Base-by-base conservation (phyloP, 2,113 vertebrate species). In the Apeltes quadracus region DNA sequence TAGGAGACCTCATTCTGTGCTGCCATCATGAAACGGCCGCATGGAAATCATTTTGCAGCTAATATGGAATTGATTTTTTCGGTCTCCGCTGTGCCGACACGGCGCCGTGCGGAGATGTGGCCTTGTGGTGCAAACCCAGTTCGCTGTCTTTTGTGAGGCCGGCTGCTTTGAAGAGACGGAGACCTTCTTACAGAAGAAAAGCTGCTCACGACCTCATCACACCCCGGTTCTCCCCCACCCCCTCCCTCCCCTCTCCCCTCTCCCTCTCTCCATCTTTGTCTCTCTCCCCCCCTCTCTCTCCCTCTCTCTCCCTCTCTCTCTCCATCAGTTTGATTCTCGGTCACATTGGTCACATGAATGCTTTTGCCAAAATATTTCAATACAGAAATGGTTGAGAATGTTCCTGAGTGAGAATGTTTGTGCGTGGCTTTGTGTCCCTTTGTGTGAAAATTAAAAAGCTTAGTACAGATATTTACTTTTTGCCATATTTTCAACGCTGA, bases 31-130 rank as follows among this genome's bases (percentile, higher is more conserved):
- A 67, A 67, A 81, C 68, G 41, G 75, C 79, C 67, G 84, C 46
- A 71, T 72, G 43, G 70, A 51, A 87, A 85, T 88, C 88, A 90
- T 89, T 89, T 44, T 87, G 70, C 80, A 80, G 77, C 75, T 86
- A 84, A 85, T 79, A 59, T 65, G n/a, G 80, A 72, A 83, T 87
- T 44, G 84, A 82, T 82, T 80, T 79, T 63, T 56, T 22, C 20
- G 41, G 74, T 72, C 48, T 51, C 48, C 36, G 18, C 62, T 20
- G 58, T 61, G 54, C 22, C 0, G 5, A 29, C 70, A 57, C 74
- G 87, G 69, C 76, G 74, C 66, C 62, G 23, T 69, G 66, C 65
- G 75, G 72, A 88, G 59, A 72, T 85, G 72, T 85, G 88, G 86
- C 88, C 91, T 94, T 90, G 86, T 73, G 61, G 48, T 3, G 43